Evolutionary conservation across 2,797 vertebrate species (phyloP), one percentile per base, ranked within the genome.

Genomic region (Neosalanx taihuensis): DNA sequence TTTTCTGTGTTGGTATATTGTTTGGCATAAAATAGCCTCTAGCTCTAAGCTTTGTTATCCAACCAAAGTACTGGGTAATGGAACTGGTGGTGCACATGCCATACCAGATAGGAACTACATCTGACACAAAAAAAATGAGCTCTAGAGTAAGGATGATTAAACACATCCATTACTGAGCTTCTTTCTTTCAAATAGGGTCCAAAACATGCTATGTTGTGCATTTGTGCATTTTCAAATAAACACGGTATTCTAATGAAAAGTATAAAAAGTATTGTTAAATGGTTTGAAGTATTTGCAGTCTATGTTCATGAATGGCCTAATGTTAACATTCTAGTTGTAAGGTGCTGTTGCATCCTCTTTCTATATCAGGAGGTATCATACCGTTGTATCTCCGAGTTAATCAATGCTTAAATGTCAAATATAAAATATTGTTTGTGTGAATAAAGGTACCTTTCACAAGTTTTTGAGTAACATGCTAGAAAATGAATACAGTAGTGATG

Each of bases 21-120:
- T 91, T 89, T 90, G 87, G 89, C 85, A 85, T 85, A 90, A 89
- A 80, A 74, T 87, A 85, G 85, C 87, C 84, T 91, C 88, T 86
- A 74, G 81, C 85, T 87, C 90, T 89, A 91, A 90, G 75, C 69
- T 84, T 87, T 83, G 87, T 89, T 91, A 86, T 83, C 88, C 87
- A 77, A 86, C 84, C 78, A 79, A 86, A 81, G 85, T 86, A 72
- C 87, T 88, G 77, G n/a, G 81, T 87, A 87, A 88, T 80, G 75
- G 66, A 79, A 89, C 85, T 86, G 78, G 80, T 86, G 78, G 80
- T 73, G 72, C 53, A 87, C 83, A 67, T 72, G 67, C 88, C 84
- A 77, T 77, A 79, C 61, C 30, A 75, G 80, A 83, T 79, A 80
- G 69, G 62, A 76, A 73, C 79, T 88, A 83, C 86, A 89, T 88